phyloP scores from a whole-genome alignment of 2,113 vertebrate genomes.

The Xiphophorus couchianus region DNA sequence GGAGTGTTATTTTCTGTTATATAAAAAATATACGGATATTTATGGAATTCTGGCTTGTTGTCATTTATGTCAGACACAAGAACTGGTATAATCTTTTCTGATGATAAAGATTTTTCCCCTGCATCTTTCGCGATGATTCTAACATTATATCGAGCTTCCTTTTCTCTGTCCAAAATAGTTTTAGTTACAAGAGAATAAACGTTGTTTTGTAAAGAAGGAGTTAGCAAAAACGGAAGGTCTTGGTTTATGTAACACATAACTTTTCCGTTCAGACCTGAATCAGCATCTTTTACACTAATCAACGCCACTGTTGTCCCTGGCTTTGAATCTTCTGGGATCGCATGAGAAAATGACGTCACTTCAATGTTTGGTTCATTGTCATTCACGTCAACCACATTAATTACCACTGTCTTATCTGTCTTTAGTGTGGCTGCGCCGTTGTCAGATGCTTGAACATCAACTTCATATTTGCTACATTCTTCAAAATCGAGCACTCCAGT shows the following conservation, averaged over 20 bases:
- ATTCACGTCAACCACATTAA: slow-evolving; percentile 65
- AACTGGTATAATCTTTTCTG: slow-evolving; percentile 47
- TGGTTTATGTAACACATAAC: slow-evolving; percentile 34
- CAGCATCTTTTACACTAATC: slow-evolving; percentile 61
- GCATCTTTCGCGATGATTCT: slow-evolving; percentile 55
- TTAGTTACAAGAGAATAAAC: slow-evolving; percentile 60
- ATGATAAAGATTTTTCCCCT: slow-evolving; percentile 52
- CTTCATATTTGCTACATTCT: slow-evolving; percentile 2
- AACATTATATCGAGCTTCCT: slow-evolving; percentile 46
- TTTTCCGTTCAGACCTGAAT: slow-evolving; percentile 65
- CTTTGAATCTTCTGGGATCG: slow-evolving; percentile 69
- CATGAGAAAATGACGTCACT: slow-evolving; percentile 84
- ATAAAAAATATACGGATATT: slow-evolving; percentile 58
- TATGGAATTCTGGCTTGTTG: slow-evolving; percentile 61
- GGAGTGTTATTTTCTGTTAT: slow-evolving; percentile 60
- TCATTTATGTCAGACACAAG: slow-evolving; percentile 70
- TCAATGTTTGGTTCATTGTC: slow-evolving; percentile 85
- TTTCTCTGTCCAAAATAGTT: slow-evolving; percentile 50
- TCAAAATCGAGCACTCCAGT: slow-evolving; percentile 54
- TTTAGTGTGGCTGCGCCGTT: slow-evolving; percentile 25
- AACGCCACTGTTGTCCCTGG: slow-evolving; percentile 57
- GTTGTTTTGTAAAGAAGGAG: slow-evolving; percentile 49
- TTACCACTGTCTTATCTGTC: slow-evolving; percentile 47
- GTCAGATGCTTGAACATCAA: slow-evolving; percentile 67
- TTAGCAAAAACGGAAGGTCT: slow-evolving; percentile 43